Evolutionary conservation across 2,113 vertebrate species (phyloP), one percentile per base, ranked within the genome.

Genomic region (Clarias macrocephalus): DNA sequence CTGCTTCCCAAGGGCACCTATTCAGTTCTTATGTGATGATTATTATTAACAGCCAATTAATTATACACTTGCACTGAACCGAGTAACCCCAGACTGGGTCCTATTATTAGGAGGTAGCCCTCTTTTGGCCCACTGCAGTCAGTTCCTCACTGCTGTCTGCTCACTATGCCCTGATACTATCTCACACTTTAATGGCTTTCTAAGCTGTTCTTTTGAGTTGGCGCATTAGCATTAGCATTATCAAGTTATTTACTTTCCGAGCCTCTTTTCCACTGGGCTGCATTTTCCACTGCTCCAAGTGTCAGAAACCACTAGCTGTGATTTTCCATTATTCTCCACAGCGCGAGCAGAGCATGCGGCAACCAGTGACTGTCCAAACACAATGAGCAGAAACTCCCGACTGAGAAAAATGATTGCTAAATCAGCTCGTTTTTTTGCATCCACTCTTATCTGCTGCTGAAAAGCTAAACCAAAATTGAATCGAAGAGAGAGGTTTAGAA

Each of bases 181-280:
- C 95, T 94, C 90, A 91, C 92, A 92, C 92, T 92, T 94, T 94
- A 96, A 95, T 93, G 94, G 93, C 72, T 63, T 88, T 88, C 93
- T 95, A 91, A 95, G 92, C 90, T 90, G 88, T 92, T 95, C 93
- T 94, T 87, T 91, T 88, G 89, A 86, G 82, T 90, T 90, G 86
- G 75, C 79, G 54, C 83, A 60, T 62, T 81, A 81, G 89, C 94
- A 95, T 92, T 91, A 94, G 92, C 94, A 95, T 94, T 86, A 89
- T 91, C 91, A 93, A 94, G 92, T 95, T 95, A 95, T 96, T 96
- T 94, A 94, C 94, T 95, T 94, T 94, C 94, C 93, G 91, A 94
- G 93, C 91, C 91, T 95, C 93, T 95, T 96, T 87, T 96, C 95
- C 95, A 96, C 91, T 95, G 91, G 92, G 91, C 89, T 90, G 91